These are phyloP conservation scores for Pseudorectes ferrugineus DNA, from an alignment of 2,113 vertebrate genomes.

Conservation along the genomic window DNA sequence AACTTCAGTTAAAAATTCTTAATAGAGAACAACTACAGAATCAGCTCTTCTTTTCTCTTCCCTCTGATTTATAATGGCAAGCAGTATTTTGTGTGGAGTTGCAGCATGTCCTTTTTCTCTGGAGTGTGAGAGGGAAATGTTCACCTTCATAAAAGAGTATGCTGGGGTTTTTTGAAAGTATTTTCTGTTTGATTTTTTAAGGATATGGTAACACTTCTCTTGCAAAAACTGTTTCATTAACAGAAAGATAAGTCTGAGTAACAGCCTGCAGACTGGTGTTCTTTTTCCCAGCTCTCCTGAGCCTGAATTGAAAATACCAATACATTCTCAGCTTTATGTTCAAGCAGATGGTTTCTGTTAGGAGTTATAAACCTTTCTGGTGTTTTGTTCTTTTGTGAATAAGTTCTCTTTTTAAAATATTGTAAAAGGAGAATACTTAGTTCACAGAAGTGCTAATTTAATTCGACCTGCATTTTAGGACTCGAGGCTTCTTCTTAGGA, in stretches of 20 bases:
- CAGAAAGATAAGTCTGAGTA: conserved; percentile 22
- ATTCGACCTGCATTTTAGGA: background rate
- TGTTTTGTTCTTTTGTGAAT: background rate
- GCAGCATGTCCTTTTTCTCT: conserved; percentile 14
- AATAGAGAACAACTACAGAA: conserved; percentile 33
- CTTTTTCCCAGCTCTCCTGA: background rate
- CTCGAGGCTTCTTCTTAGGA: background rate
- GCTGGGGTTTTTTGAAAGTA: background rate
- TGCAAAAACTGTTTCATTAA: conserved; percentile 61
- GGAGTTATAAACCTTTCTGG: background rate
- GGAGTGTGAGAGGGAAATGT: background rate
- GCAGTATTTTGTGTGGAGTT: conserved; percentile 15
- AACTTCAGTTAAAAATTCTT: conserved; percentile 47
- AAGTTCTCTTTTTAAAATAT: background rate
- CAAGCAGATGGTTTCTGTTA: conserved; percentile 34
- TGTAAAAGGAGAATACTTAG: background rate
- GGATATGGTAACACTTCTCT: conserved; percentile 50
- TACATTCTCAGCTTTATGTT: conserved; percentile 23
- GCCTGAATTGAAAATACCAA: background rate
- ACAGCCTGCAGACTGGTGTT: background rate
- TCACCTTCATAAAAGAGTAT: background rate
- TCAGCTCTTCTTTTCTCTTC: background rate
- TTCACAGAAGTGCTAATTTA: background rate
- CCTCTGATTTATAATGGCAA: conserved; percentile 21
- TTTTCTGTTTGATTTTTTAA: conserved; percentile 15